Evolutionary conservation across 2,888 invertebrate species (phyloP), one percentile per base, ranked within the genome.

Genomic region (Lasius platythorax): DNA sequence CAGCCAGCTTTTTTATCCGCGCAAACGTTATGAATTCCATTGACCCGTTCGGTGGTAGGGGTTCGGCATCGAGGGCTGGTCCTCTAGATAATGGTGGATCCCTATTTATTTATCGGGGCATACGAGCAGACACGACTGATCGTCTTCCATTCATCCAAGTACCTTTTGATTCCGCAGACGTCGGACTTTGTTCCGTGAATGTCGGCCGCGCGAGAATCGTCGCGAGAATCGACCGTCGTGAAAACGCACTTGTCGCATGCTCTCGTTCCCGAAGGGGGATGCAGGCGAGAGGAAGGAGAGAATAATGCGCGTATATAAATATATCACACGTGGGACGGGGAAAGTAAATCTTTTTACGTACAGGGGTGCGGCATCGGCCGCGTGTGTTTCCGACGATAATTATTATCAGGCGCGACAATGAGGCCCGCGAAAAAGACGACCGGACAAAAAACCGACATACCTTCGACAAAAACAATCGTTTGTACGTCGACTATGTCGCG

Each of bases 1-100:
- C 91, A 92, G 92, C 91, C 90, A 91, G 90, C 89, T 93, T 94
- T 93, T 93, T 92, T 91, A 91, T 91, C 88, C 90, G 90, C 91
- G 90, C 91, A 91, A 93, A 92, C 92, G 93, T 92, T 93, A 93
- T 93, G 92, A 94, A 94, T 93, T 93, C 93, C 92, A 93, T 94
- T 93, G 94, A 93, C 91, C 92, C 91, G 91, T 87, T 92, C 92
- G 92, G 89, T 90, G 91, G 91, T 86, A 90, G 90, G 90, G 88
- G 90, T 79, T 89, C 81, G 86, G 91, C 91, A 90, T 90, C 90
- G 91, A 91, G 91, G 91, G 91, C 91, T 92, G 92, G 92, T 91
- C 89, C 91, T 92, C 92, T 88, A 92, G 93, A 92, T 92, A 94
- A 93, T 92, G 93, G 92, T 91, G 92, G 91, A 91, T 91, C 92